Evolutionary conservation across 2,888 invertebrate genomes (phyloP).

Genomic region (Rambutsinella grinnellia): DNA sequence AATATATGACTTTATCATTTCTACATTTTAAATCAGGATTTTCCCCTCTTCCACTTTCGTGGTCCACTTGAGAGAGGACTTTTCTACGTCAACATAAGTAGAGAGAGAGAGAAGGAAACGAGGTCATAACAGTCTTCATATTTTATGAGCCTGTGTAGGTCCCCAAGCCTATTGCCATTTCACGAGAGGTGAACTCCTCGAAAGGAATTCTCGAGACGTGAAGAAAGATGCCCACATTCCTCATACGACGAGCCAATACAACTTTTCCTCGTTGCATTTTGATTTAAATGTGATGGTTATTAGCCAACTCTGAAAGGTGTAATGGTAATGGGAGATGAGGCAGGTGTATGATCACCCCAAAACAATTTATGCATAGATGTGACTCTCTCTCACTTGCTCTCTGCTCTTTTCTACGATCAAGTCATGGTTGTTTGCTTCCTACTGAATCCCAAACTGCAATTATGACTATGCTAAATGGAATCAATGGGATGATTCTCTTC

Average conservation of each 20-base stretch:
- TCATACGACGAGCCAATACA: not conserved
- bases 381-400: not conserved
- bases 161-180: conserved; percentile 35
- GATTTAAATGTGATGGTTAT: not conserved
- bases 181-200: conserved; percentile 22
- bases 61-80: conserved; percentile 49
- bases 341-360: not conserved
- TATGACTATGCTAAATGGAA: conserved; percentile 25
- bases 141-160: conserved; percentile 18
- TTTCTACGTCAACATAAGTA: conserved; percentile 19
- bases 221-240: not conserved
- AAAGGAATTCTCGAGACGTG: conserved; percentile 13
- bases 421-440: not conserved
- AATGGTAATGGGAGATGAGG: too few species aligned
- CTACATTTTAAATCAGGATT: conserved; percentile 42
- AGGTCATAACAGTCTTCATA: conserved; percentile 46
- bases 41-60: conserved; percentile 42
- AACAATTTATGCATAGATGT: not conserved
- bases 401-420: not conserved
- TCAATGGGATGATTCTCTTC: conserved; percentile 37
- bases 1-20: not conserved
- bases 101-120: conserved; percentile 42
- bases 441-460: conserved; percentile 7
- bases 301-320: not conserved
- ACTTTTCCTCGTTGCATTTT: not conserved